Base-by-base conservation (phyloP, 2,888 invertebrate genomes). In the Ochropleura leucogaster region DNA sequence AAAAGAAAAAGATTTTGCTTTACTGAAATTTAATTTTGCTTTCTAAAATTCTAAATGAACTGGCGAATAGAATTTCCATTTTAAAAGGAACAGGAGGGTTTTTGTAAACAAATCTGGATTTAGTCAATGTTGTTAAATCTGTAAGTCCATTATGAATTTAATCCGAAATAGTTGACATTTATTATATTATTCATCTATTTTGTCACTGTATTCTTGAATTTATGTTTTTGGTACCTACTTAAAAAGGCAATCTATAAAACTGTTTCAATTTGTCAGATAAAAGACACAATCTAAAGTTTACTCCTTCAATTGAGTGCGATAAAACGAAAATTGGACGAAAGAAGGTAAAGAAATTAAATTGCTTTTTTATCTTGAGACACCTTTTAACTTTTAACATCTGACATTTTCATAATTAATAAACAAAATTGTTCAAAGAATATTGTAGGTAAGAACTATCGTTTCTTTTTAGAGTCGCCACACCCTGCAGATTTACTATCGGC, bases 201-300 rank as follows among this genome's bases (percentile, higher is more conserved):
- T 51, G 44, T 67, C 14, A 30, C 74, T 30, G 4, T 65, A 3
- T 42, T 60, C 47, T 72, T 65, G 44, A 20, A 55, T 49, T 51
- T 0, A 30, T 66, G 40, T 49, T 51, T 47, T 74, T 7, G 7
- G 16, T 47, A 20, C 18, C 42, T 8, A 49, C 3, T 6, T 40
- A 51, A 57, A 67, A 66, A 46, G 4, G 12, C 40, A 53, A 67
- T 71, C 44, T n/a, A 47, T 59, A 59, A 82, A 64, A 67, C 7
- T 64, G 30, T 63, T 68, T 67, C 69, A 69, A 79, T 83, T 69
- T 79, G n/a, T 74, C 74, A 55, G 66, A 51, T 62, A 57, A 53
- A 76, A 62, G 18, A 66, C 59, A 68, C 47, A 70, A 70, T 62
- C 57, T 72, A 49, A 67, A 79, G 49, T 68, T 67, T 64, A 55